These are phyloP conservation scores for Spilarctia lutea DNA, from an alignment of 2,888 invertebrate genomes.

Conservation along the genomic window DNA sequence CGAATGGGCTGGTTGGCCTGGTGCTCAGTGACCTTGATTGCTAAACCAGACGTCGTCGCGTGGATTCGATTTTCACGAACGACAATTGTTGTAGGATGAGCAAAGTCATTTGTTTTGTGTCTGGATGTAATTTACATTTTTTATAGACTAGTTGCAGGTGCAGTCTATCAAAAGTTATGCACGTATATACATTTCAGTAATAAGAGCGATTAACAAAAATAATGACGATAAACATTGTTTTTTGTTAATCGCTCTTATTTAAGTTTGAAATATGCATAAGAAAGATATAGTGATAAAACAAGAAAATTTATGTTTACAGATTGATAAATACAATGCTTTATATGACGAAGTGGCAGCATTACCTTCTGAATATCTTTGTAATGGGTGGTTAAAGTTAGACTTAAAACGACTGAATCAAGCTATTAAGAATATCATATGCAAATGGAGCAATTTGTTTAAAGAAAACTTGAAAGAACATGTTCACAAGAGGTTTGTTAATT, in stretches of 20 bases:
- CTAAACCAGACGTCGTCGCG: too few relatives aligned
- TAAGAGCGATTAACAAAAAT: too few relatives aligned
- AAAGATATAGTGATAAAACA: background rate
- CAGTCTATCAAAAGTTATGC: too few relatives aligned
- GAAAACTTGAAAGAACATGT: constrained; percentile 94
- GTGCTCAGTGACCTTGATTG: too few relatives aligned
- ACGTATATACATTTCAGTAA: too few relatives aligned
- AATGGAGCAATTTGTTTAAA: constrained; percentile 96
- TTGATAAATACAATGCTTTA: constrained; percentile 93
- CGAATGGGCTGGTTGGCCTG: too few relatives aligned
- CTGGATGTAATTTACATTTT: too few relatives aligned
- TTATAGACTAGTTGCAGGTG: too few relatives aligned
- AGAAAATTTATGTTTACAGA: constrained; percentile 76
- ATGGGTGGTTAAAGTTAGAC: constrained; percentile 93
- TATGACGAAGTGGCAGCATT: constrained; percentile 91
- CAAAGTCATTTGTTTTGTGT: too few relatives aligned
- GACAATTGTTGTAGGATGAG: too few relatives aligned
- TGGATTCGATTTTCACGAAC: too few relatives aligned
- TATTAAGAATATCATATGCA: constrained; percentile 93
- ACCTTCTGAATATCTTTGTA: constrained; percentile 89
- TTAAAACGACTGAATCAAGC: constrained; percentile 92
- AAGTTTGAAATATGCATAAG: background rate
- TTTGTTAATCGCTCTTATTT: background rate
- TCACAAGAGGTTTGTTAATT: constrained; percentile 87
- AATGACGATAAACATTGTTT: background rate